Evolutionary conservation across 2,888 invertebrate species (phyloP), one percentile per base, ranked within the genome.

Genomic region (Timandra comae): DNA sequence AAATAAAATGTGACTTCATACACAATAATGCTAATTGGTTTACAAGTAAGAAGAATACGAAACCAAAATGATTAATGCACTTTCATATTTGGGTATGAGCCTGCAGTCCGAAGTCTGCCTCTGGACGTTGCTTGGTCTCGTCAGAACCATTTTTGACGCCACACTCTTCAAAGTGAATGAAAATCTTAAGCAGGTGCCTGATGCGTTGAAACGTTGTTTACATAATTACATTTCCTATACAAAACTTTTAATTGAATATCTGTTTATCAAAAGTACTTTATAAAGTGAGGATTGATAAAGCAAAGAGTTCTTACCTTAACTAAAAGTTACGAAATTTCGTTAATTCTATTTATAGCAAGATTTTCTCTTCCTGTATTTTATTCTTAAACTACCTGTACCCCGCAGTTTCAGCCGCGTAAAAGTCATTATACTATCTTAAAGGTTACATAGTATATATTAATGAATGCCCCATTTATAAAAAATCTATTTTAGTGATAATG

Each of bases 131-230:
- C 45, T 87, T 27, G 88, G 88, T 20, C 74, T 88, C 13, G 46
- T 84, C 41, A 63, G 79, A 28, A 86, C 86, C 1, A 81, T 87
- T 31, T 86, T 88, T 43, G 88, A 88, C 49, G 84, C 86, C 7
- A 87, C 88, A 1, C 71, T 88, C 36, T 86, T 88, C 55, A 81
- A 85, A 66, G 76, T 88, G 28, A 84, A 85, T 48, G 71, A 81
- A 34, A 87, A 88, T 66, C 65, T 88, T 40, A 81, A 85, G 55
- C 82, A 87, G 81, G 85, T 82, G 53, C 51, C 27, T 27, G 37
- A 33, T 22, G 12, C 31, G 52, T 36, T 44, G 51, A 56, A 36
- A 37, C 46, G 50, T 33, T 21, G 19, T 40, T 40, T 45, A 30
- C 16, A 6, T 16, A 5, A n/a, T n/a, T n/a, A n/a, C n/a, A n/a